Percentiles rank a stretch among this genome's conserved stretches.
phyloP scores from a whole-genome alignment of 2,113 vertebrate genomes.

The Ranitomeya imitator region DNA sequence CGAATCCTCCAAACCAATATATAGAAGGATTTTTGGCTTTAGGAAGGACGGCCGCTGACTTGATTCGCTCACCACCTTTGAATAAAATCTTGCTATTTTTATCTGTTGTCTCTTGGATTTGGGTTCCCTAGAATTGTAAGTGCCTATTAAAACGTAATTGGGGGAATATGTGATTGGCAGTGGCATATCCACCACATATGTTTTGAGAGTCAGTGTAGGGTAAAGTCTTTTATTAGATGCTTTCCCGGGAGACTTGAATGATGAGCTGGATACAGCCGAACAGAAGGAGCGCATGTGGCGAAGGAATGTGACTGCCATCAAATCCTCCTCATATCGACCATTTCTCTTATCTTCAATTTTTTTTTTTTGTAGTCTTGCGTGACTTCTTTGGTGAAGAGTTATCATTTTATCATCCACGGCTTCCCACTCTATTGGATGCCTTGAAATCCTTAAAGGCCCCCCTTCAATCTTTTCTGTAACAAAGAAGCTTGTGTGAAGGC shows the following conservation, averaged over 20 bases:
- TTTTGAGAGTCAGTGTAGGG: conserved; percentile 41
- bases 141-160: conserved; percentile 33
- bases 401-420: background rate
- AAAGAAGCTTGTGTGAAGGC: conserved; percentile 34
- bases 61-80: conserved; percentile 2
- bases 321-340: conserved; percentile 32
- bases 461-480: conserved; percentile 28
- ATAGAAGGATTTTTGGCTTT: conserved; percentile 26
- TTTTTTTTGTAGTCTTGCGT: background rate
- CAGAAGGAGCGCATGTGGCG: conserved; percentile 35
- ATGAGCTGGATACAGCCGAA: conserved; percentile 41
- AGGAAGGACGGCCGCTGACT: background rate
- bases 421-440: conserved; percentile 47
- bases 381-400: background rate
- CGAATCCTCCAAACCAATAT: conserved; percentile 38
- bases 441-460: conserved; percentile 49
- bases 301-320: conserved; percentile 40
- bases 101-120: background rate
- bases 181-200: conserved; percentile 38
- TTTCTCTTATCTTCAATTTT: conserved; percentile 38
- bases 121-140: conserved; percentile 19
- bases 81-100: conserved; percentile 26
- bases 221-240: conserved; percentile 51
- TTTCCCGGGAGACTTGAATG: conserved; percentile 42
- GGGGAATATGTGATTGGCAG: conserved; percentile 45